Conservation (phyloP, 1,140 invertebrate species). For the Drosophila navojoa region DNA sequence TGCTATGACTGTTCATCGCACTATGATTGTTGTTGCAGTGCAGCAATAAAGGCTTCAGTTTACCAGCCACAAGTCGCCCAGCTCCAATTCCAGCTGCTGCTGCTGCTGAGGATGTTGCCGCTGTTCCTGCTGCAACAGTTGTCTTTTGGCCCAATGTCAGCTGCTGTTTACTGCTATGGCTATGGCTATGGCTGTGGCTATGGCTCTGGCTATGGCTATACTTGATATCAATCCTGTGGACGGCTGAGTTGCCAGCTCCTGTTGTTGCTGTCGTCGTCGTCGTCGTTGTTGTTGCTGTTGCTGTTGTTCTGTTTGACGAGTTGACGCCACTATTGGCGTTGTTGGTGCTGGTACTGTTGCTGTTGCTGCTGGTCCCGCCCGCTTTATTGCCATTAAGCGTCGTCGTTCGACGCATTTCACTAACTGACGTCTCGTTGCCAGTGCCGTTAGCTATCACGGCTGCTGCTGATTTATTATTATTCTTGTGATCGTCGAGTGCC, state of each 20-base stretch:
- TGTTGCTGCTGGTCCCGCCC: conserved; percentile 42
- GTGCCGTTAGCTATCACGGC: not conserved
- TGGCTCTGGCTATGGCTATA: conserved; percentile 13
- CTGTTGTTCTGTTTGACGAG: conserved; percentile 13
- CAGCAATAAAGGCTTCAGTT: conserved; percentile 38
- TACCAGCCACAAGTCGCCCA: conserved; percentile 15
- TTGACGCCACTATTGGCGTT: conserved; percentile 30
- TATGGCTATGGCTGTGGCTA: not conserved
- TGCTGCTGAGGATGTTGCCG: conserved; percentile 13
- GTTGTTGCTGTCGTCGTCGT: conserved; percentile 8
- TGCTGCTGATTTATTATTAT: conserved; percentile 41
- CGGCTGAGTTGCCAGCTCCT: conserved; percentile 38
- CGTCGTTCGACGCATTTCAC: conserved; percentile 72
- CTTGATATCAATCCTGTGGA: conserved; percentile 58
- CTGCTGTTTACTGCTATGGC: conserved; percentile 10
- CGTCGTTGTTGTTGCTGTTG: conserved; percentile 7
- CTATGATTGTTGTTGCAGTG: conserved; percentile 33
- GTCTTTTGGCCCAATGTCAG: conserved; percentile 23
- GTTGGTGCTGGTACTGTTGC: conserved; percentile 22
- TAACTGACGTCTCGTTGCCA: conserved; percentile 16
- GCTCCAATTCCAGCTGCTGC: not conserved
- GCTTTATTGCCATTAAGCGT: conserved; percentile 71
- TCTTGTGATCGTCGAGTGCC: conserved; percentile 50
- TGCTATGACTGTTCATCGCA: conserved; percentile 25
- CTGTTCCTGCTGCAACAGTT: conserved; percentile 12